A percentile compares a stretch with the other conserved stretches of the same genome.
phyloP scores from a whole-genome alignment of 2,888 invertebrate genomes.

The Litoditis marina region DNA sequence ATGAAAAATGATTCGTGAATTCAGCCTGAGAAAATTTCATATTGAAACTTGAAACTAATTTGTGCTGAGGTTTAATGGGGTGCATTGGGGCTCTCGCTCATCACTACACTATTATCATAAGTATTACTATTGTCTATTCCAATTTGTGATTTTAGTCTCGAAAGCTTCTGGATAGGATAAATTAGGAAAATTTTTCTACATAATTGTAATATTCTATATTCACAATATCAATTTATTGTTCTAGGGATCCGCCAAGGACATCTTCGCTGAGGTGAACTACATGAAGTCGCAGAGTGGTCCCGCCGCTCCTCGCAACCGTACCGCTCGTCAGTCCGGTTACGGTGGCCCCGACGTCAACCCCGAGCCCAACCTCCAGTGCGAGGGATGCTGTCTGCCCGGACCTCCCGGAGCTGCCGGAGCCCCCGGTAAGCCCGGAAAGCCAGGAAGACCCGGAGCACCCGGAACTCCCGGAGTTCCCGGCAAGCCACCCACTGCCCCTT shows the following conservation, averaged over 20 bases:
- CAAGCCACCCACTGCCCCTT: slow-evolving; percentile 57
- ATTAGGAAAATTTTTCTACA: too few species aligned
- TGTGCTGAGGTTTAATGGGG: too few species aligned
- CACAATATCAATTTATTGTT: slow-evolving; percentile 5
- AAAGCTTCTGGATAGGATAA: too few species aligned
- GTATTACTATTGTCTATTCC: too few species aligned
- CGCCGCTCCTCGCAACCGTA: slow-evolving; percentile 55
- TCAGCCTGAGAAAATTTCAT: too few species aligned
- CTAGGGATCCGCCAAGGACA: slow-evolving; percentile 62
- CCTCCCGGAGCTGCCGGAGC: slow-evolving; percentile 58
- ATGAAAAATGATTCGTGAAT: too few species aligned
- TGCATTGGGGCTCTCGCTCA: too few species aligned
- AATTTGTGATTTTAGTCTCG: too few species aligned
- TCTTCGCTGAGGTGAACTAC: slow-evolving; percentile 61
- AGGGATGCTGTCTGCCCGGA: slow-evolving; percentile 52
- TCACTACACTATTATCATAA: too few species aligned
- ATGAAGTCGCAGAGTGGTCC: slow-evolving; percentile 53
- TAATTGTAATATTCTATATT: slow-evolving; percentile 1
- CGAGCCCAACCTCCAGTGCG: slow-evolving; percentile 48
- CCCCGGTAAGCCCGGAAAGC: slow-evolving; percentile 56
- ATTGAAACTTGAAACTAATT: too few species aligned
- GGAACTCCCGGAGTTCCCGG: slow-evolving; percentile 50
- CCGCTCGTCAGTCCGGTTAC: slow-evolving; percentile 60
- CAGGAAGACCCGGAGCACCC: slow-evolving; percentile 47
- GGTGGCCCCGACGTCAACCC: slow-evolving; percentile 53